Evolutionary conservation across 2,888 invertebrate genomes (phyloP).

Genomic region (Ectropis crepuscularia): DNA sequence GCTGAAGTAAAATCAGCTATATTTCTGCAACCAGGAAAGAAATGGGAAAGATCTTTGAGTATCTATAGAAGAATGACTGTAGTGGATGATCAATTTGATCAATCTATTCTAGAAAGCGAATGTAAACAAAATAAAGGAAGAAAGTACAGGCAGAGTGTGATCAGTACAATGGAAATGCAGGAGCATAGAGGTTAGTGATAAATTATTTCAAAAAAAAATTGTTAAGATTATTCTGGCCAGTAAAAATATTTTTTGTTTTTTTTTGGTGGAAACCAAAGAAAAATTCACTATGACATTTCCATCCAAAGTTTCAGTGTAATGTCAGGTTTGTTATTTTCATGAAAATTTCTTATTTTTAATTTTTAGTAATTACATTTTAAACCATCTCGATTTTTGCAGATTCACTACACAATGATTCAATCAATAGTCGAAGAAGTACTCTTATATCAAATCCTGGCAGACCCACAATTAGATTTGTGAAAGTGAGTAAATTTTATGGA

Average conservation of each 20-base stretch:
- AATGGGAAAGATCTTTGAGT: constrained; percentile 88
- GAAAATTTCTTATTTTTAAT: constrained; percentile 32
- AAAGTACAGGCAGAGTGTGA: constrained; percentile 83
- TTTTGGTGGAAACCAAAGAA: constrained; percentile 27
- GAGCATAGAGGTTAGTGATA: constrained; percentile 61
- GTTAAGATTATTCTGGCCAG: constrained; percentile 32
- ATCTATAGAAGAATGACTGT: constrained; percentile 82
- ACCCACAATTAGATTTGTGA: constrained; percentile 73
- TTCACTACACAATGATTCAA: constrained; percentile 79
- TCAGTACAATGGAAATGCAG: constrained; percentile 81
- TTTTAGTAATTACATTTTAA: background rate
- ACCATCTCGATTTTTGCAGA: constrained; percentile 54
- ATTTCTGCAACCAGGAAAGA: constrained; percentile 86
- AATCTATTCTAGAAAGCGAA: constrained; percentile 72
- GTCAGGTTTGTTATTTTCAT: constrained; percentile 72
- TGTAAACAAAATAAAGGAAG: constrained; percentile 74
- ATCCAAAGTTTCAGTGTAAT: constrained; percentile 83
- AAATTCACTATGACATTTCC: constrained; percentile 66
- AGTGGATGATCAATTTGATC: constrained; percentile 68
- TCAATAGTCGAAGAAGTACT: constrained; percentile 74
- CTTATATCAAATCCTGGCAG: constrained; percentile 74
- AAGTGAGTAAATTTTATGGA: constrained; percentile 57
- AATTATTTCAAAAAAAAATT: constrained; percentile 14
- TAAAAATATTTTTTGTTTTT: constrained; percentile 17
- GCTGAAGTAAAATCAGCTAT: constrained; percentile 63